A percentile compares a stretch with the other conserved stretches of the same genome.
phyloP scores from a whole-genome alignment of 2,888 invertebrate species.

The Pilophorus perplexus region DNA sequence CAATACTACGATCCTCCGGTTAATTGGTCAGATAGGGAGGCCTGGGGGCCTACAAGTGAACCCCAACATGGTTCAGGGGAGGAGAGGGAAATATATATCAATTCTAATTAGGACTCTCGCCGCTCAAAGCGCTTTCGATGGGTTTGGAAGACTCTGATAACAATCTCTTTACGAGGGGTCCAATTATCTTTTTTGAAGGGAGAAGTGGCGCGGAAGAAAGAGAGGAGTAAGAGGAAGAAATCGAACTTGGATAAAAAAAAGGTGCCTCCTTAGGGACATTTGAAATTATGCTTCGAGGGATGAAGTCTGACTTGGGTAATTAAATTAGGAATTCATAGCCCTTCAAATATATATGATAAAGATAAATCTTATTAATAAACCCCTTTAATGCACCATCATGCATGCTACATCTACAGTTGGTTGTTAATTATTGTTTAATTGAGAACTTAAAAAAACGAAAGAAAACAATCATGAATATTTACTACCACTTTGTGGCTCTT shows the following conservation, averaged over 20 bases:
- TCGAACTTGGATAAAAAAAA: constrained; percentile 21
- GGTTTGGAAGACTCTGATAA: constrained; percentile 34
- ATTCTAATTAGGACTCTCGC: constrained; percentile 38
- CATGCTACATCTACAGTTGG: too few species aligned
- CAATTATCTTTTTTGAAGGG: constrained; percentile 37
- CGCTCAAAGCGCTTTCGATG: constrained; percentile 31
- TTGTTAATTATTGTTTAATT: too few species aligned
- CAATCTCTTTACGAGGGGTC: constrained; percentile 40
- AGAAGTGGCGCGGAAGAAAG: background rate
- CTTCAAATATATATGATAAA: too few species aligned
- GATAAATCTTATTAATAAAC: too few species aligned
- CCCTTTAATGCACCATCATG: too few species aligned
- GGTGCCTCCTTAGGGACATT: constrained; percentile 26
- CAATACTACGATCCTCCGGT: constrained; percentile 36
- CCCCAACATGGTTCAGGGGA: too few species aligned
- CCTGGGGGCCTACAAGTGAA: constrained; percentile 9
- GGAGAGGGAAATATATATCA: constrained; percentile 36
- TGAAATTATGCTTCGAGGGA: constrained; percentile 29
- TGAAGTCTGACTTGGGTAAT: constrained; percentile 11
- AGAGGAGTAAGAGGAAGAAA: constrained; percentile 2
- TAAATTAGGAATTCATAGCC: constrained; percentile 35
- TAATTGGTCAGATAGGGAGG: constrained; percentile 35
- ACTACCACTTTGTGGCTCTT: too few species aligned
- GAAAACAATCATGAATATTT: too few species aligned
- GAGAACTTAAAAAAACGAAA: too few species aligned